Percentiles rank a stretch among this genome's conserved stretches.
Conservation (phyloP, 2,888 invertebrate species). For the Rhyacophila evoluta region DNA sequence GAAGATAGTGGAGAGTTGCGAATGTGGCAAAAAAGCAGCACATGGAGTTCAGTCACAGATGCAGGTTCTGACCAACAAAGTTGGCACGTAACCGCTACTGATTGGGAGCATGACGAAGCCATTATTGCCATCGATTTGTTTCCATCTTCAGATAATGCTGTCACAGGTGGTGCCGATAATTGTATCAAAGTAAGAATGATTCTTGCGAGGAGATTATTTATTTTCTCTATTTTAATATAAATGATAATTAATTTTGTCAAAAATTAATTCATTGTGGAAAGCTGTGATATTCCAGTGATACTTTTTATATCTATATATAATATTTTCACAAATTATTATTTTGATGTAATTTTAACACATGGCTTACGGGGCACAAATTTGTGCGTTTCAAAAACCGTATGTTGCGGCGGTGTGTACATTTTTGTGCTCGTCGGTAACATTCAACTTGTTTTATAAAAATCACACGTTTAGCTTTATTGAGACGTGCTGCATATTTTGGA, state of each 20-base stretch:
- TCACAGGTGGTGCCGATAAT: slow-evolving; percentile 66
- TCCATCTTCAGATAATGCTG: slow-evolving; percentile 61
- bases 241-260: too few relatives aligned
- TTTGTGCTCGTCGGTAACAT: too few relatives aligned
- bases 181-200: slow-evolving; percentile 62
- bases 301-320: background rate
- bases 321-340: too few relatives aligned
- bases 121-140: slow-evolving; percentile 63
- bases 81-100: slow-evolving; percentile 52
- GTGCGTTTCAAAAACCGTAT: background rate
- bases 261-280: too few relatives aligned
- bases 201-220: too few relatives aligned
- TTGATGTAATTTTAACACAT: too few relatives aligned
- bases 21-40: slow-evolving; percentile 59
- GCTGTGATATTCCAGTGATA: background rate
- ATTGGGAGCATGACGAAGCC: slow-evolving; percentile 65
- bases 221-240: too few relatives aligned
- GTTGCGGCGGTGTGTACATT: too few relatives aligned
- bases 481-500: background rate
- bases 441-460: too few relatives aligned
- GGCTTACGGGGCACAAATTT: too few relatives aligned
- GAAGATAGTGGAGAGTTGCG: slow-evolving; percentile 66
- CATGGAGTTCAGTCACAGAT: slow-evolving; percentile 57
- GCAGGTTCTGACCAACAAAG: slow-evolving; percentile 57
- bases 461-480: background rate